phyloP scores from a whole-genome alignment of 2,797 vertebrate genomes.

The Diceros bicornis region DNA sequence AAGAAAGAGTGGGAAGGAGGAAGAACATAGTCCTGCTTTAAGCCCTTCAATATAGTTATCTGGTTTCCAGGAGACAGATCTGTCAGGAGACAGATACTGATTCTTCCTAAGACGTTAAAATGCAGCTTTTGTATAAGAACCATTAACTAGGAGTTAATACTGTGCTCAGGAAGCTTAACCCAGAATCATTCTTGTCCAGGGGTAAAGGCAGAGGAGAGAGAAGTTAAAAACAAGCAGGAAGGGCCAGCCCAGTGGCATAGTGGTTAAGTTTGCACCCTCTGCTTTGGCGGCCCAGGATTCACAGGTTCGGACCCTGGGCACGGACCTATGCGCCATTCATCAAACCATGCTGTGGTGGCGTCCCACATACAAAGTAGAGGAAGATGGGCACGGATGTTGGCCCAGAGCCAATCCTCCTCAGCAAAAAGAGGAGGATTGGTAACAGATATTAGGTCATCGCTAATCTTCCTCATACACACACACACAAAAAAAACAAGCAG shows the following conservation, averaged over 20 bases:
- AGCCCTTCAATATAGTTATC: background rate
- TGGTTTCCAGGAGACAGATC: constrained; percentile 9
- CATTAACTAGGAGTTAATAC: background rate
- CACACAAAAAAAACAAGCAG: background rate
- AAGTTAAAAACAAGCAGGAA: background rate
- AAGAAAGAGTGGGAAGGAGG: background rate
- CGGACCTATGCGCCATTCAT: too few species aligned
- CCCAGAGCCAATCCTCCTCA: too few species aligned
- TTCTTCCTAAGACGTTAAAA: constrained; percentile 1
- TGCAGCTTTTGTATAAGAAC: constrained; percentile 9
- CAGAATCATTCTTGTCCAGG: background rate
- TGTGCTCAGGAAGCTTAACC: background rate
- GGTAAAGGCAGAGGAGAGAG: background rate
- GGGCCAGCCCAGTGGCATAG: too few species aligned
- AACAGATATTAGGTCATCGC: too few species aligned
- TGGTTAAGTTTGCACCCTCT: too few species aligned
- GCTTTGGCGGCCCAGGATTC: too few species aligned
- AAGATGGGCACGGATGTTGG: too few species aligned
- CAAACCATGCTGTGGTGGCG: too few species aligned
- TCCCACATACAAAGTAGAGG: too few species aligned
- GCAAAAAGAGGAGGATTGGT: too few species aligned
- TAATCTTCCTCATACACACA: too few species aligned
- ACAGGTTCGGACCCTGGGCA: too few species aligned
- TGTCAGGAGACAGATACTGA: background rate
- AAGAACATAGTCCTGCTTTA: background rate